These are phyloP conservation scores for Parambassis ranga DNA, from an alignment of 2,797 vertebrate species.

Conservation along the genomic window DNA sequence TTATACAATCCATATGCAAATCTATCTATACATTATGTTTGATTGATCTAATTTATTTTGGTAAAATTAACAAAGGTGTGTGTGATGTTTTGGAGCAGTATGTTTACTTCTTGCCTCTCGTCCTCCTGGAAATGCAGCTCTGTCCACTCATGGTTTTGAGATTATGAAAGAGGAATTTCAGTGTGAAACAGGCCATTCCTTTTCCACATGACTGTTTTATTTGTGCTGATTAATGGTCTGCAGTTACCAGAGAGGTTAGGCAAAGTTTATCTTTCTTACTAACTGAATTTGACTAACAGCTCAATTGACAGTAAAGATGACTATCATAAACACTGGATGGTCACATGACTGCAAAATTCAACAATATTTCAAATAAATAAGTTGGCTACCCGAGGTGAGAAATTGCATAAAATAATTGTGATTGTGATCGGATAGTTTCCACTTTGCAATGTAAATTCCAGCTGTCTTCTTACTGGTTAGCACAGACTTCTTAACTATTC, in stretches of 20 bases:
- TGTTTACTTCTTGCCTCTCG: not conserved
- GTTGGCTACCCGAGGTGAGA: not conserved
- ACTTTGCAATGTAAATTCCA: slow-evolving; percentile 31
- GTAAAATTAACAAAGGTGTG: not conserved
- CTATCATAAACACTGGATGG: slow-evolving; percentile 1
- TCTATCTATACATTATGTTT: not conserved
- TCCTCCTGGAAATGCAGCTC: not conserved
- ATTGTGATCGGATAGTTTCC: slow-evolving; percentile 5
- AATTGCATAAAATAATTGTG: not conserved
- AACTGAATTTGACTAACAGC: not conserved
- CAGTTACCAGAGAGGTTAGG: not conserved
- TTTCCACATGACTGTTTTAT: not conserved
- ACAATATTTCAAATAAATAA: too few relatives aligned
- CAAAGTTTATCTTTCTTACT: not conserved
- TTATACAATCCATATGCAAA: too few relatives aligned
- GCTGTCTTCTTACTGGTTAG: slow-evolving; percentile 14
- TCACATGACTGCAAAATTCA: too few relatives aligned
- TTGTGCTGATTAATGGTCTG: not conserved
- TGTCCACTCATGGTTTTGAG: slow-evolving; percentile 7
- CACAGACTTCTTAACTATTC: slow-evolving; percentile 1
- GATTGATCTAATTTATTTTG: not conserved
- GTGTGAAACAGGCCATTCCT: slow-evolving; percentile 18
- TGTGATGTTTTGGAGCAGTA: not conserved
- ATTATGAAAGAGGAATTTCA: slow-evolving; percentile 20
- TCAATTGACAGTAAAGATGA: not conserved